Percentiles rank a stretch among this genome's conserved stretches.
Evolutionary conservation across 2,888 invertebrate genomes (phyloP).

Genomic region (Aproaerema taeniolella): DNA sequence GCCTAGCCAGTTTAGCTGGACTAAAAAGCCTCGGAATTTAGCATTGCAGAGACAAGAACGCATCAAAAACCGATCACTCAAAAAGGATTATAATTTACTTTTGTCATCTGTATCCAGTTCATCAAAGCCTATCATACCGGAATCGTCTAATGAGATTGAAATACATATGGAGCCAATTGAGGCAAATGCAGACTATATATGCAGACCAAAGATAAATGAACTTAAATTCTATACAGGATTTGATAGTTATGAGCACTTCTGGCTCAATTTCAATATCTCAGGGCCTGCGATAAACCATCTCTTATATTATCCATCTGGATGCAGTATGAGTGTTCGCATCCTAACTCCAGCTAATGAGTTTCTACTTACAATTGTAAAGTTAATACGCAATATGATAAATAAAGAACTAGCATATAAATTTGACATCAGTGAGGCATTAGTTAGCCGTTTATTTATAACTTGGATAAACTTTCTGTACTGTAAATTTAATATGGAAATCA

Average conservation of each 20-base stretch:
- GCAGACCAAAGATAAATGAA: not conserved
- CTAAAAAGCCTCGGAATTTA: not conserved
- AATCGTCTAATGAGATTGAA: conserved; percentile 2
- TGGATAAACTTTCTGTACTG: not conserved
- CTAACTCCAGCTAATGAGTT: not conserved
- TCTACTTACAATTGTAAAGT: not conserved
- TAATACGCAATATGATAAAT: not conserved
- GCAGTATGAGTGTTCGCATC: not conserved
- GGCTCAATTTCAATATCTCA: not conserved
- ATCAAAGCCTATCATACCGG: not conserved
- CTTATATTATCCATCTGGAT: not conserved
- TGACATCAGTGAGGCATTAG: not conserved
- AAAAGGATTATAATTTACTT: not conserved
- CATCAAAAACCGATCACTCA: not conserved
- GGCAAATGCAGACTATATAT: not conserved
- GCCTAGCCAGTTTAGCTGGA: conserved; percentile 2
- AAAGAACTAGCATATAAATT: not conserved
- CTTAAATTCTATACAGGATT: conserved; percentile 8
- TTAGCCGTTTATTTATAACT: not conserved
- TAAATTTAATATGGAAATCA: not conserved
- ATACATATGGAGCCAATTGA: conserved; percentile 2
- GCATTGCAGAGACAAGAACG: not conserved
- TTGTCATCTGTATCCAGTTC: not conserved
- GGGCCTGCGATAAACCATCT: not conserved
- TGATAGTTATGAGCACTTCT: conserved; percentile 6